Conservation (phyloP, 2,113 vertebrate species). For the Anhinga anhinga region DNA sequence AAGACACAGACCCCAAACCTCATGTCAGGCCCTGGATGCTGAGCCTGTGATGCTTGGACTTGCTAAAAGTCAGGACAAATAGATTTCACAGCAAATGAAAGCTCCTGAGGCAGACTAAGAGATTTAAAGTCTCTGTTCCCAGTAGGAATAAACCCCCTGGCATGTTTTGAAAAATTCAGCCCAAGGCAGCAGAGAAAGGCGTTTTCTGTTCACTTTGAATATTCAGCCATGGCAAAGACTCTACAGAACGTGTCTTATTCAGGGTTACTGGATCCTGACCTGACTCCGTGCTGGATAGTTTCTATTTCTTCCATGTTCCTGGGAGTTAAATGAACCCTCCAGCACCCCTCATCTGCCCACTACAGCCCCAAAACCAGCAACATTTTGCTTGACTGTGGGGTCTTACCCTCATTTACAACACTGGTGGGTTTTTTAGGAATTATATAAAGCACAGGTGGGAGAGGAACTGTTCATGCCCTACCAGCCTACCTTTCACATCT, state of each 20-base stretch:
- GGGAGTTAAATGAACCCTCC: background rate
- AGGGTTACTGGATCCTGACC: background rate
- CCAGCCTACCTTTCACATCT: background rate
- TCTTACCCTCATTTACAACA: background rate
- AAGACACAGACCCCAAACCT: background rate
- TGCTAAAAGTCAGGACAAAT: background rate
- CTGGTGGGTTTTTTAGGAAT: background rate
- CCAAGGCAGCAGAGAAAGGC: background rate
- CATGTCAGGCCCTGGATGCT: background rate
- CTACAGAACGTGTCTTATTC: background rate
- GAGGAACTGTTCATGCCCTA: background rate
- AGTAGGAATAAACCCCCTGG: background rate
- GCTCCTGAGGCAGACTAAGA: background rate
- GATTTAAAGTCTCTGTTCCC: background rate
- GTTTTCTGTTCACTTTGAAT: background rate
- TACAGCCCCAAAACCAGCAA: background rate
- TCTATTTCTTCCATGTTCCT: background rate
- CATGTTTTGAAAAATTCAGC: background rate
- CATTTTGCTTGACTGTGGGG: fast-evolving
- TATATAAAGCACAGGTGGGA: background rate
- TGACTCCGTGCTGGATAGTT: background rate
- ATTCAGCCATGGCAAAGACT: background rate
- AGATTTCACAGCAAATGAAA: background rate
- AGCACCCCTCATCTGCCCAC: background rate
- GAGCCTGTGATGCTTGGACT: background rate